phyloP scores from a whole-genome alignment of 2,888 invertebrate genomes.

The Strigamia transsilvanica region DNA sequence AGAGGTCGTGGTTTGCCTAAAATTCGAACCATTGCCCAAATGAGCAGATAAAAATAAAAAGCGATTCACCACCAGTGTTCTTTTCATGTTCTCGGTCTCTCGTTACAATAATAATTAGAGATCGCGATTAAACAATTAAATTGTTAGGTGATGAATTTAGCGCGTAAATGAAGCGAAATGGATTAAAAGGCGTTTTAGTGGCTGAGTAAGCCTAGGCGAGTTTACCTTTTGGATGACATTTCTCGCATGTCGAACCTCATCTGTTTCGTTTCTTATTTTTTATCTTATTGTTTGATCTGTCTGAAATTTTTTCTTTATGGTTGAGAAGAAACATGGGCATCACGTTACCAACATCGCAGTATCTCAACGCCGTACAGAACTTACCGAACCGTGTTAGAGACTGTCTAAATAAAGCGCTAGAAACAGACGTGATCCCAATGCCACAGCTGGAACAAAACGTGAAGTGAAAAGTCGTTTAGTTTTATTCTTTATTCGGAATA shows the following conservation, averaged over 20 bases:
- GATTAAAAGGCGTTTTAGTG: neutral
- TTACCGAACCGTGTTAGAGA: neutral
- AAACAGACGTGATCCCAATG: neutral
- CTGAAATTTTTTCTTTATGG: neutral
- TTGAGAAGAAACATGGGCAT: conserved; percentile 3
- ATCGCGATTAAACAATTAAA: neutral
- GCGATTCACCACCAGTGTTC: neutral
- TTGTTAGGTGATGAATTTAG: neutral
- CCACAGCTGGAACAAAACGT: neutral
- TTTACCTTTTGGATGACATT: conserved; percentile 25
- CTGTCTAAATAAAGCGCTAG: neutral
- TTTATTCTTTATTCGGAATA: too few relatives aligned
- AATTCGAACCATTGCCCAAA: neutral
- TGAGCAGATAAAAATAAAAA: neutral
- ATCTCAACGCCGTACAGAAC: neutral
- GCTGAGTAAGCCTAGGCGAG: neutral
- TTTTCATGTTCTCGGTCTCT: neutral
- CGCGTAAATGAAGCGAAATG: neutral
- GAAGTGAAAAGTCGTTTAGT: too few relatives aligned
- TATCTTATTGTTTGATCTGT: neutral
- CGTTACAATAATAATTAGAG: neutral
- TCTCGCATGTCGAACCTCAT: conserved; percentile 21
- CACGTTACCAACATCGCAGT: conserved; percentile 1
- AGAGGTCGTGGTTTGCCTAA: neutral
- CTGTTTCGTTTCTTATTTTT: conserved; percentile 23